Evolutionary conservation across 2,888 invertebrate species (phyloP).

Genomic region (Aspidiotus rigidus): DNA sequence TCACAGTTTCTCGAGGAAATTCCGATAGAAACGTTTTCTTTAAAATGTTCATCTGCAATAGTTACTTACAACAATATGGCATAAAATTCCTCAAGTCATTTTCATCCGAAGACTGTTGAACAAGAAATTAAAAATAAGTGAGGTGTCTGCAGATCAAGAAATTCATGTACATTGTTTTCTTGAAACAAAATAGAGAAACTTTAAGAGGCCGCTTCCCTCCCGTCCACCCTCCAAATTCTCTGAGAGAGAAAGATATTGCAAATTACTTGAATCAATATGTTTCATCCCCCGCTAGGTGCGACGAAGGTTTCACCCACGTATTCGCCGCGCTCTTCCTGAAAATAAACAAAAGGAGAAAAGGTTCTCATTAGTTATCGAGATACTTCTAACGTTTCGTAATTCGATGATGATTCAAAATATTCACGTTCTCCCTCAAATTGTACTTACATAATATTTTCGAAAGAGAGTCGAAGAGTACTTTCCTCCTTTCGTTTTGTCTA

Average conservation of each 20-base stretch:
- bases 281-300: constrained; percentile 36
- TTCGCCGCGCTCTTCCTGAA: constrained; percentile 35
- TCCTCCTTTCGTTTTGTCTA: too few relatives aligned
- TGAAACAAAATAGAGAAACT: constrained; percentile 5
- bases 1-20: too few relatives aligned
- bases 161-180: background rate
- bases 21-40: too few relatives aligned
- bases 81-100: too few relatives aligned
- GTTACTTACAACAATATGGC: too few relatives aligned
- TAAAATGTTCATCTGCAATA: too few relatives aligned
- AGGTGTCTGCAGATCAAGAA: background rate
- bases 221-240: constrained; percentile 23
- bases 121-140: too few relatives aligned
- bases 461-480: too few relatives aligned
- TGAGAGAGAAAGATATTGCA: constrained; percentile 17
- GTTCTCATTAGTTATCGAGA: background rate
- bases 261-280: constrained; percentile 8
- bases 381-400: background rate
- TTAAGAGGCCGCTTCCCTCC: constrained; percentile 27
- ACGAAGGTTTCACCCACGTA: constrained; percentile 38
- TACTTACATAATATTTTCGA: too few relatives aligned
- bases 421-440: too few relatives aligned
- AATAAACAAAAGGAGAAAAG: constrained; percentile 17
- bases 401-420: too few relatives aligned
- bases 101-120: too few relatives aligned